These are phyloP conservation scores for Nycticryphes semicollaris DNA, from an alignment of 2,113 vertebrate species.

Conservation along the genomic window DNA sequence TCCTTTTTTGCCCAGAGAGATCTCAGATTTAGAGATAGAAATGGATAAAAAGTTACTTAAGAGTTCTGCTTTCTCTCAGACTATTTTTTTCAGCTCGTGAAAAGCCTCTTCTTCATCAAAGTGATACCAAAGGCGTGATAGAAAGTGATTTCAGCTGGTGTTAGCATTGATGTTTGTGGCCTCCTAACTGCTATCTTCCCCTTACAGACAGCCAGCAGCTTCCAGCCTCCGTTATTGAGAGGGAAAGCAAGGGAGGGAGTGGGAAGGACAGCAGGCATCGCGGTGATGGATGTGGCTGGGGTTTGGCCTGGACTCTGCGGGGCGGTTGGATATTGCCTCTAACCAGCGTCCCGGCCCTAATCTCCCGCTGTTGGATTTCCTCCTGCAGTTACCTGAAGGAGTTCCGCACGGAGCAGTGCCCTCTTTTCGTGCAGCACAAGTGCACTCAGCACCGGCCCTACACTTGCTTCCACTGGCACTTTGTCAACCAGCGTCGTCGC, in stretches of 20 bases:
- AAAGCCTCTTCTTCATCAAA: conserved; percentile 15
- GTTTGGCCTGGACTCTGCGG: neutral
- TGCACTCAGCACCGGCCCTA: conserved; percentile 96
- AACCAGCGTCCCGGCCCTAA: neutral
- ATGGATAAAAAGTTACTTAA: neutral
- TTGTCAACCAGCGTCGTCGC: conserved; percentile 94
- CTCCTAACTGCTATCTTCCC: neutral
- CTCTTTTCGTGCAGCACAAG: conserved; percentile 97
- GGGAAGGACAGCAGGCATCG: neutral
- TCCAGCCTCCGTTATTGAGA: neutral
- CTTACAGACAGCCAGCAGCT: neutral
- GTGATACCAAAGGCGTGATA: neutral
- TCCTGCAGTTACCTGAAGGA: conserved; percentile 94
- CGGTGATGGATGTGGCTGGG: rapidly evolving
- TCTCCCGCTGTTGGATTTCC: neutral
- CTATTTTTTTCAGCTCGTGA: neutral
- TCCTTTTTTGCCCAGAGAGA: neutral
- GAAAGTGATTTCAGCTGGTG: neutral
- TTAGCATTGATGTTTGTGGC: neutral
- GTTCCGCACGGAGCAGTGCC: conserved; percentile 97
- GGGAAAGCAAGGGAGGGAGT: neutral
- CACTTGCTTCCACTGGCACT: conserved; percentile 99
- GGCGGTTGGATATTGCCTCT: rapidly evolving
- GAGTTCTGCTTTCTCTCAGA: neutral
- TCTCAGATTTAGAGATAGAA: neutral